Conservation (phyloP, 2,113 vertebrate species). For the Tragelaphus scriptus region DNA sequence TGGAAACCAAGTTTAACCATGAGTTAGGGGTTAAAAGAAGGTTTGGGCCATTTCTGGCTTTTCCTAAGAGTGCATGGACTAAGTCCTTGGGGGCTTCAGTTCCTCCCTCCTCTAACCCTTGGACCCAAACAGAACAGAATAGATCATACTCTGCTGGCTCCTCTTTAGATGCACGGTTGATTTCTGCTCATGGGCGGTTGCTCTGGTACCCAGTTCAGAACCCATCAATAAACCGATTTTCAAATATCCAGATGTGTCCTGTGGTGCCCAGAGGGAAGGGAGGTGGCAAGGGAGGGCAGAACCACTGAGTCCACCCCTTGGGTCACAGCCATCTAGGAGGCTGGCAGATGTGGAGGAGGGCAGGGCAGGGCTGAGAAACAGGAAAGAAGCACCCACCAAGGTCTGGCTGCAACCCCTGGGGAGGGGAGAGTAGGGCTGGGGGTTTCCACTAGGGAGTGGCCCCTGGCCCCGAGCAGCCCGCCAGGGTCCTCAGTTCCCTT, state of each 20-base stretch:
- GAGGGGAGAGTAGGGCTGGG: background rate
- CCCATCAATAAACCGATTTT: conserved; percentile 51
- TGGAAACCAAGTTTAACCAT: background rate
- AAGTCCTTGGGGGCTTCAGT: background rate
- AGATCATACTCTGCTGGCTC: background rate
- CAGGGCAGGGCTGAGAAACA: background rate
- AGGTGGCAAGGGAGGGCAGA: background rate
- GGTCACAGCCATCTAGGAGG: background rate
- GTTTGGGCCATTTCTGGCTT: background rate
- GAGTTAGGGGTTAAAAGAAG: background rate
- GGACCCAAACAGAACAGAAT: background rate
- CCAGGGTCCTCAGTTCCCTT: background rate
- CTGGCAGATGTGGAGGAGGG: background rate
- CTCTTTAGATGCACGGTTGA: background rate
- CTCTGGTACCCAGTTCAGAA: background rate
- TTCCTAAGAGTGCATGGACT: background rate
- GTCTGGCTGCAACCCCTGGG: background rate
- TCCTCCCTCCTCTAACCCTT: background rate
- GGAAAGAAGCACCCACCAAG: background rate
- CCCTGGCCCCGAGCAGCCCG: background rate
- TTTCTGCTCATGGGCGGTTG: background rate
- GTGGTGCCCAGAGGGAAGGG: background rate
- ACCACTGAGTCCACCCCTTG: background rate
- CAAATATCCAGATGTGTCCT: conserved; percentile 36
- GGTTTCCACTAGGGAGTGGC: background rate